A percentile compares a stretch with the other conserved stretches of the same genome.
Conservation (phyloP, 1,140 invertebrate genomes). For the Leptonema lineaticorne region DNA sequence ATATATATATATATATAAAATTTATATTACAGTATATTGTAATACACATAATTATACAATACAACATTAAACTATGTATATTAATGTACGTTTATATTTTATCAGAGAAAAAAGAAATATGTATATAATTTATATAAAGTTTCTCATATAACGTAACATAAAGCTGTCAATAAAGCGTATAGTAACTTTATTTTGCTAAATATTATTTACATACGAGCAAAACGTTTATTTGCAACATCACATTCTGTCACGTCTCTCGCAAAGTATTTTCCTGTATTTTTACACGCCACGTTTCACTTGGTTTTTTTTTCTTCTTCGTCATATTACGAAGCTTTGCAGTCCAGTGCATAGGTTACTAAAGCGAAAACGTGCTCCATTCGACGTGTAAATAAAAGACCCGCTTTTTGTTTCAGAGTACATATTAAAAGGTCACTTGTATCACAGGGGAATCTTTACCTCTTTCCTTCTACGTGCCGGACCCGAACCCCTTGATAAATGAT, state of each 20-base stretch:
- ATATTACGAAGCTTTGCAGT: neutral
- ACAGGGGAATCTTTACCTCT: constrained; percentile 16
- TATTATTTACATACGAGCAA: neutral
- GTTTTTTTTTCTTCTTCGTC: neutral
- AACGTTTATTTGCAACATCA: neutral
- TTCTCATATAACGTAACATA: no score
- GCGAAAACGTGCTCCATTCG: neutral
- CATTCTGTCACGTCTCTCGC: constrained; percentile 9
- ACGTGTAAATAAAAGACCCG: constrained; percentile 14
- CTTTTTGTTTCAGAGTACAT: constrained; percentile 27
- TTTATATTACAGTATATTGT: no score
- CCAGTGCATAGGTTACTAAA: neutral
- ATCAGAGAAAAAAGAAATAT: no score
- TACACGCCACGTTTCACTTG: neutral
- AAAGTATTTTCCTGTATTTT: neutral
- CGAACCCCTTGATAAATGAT: constrained; percentile 22
- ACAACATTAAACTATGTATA: no score
- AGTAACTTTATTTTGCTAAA: no score
- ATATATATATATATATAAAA: neutral
- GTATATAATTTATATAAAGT: no score
- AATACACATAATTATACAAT: no score
- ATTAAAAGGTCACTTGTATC: constrained; percentile 28
- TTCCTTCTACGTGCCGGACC: constrained; percentile 6
- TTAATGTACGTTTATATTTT: no score
- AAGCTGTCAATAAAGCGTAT: no score